Evolutionary conservation across 2,888 invertebrate genomes (phyloP).

Genomic region (Lingula anatina): DNA sequence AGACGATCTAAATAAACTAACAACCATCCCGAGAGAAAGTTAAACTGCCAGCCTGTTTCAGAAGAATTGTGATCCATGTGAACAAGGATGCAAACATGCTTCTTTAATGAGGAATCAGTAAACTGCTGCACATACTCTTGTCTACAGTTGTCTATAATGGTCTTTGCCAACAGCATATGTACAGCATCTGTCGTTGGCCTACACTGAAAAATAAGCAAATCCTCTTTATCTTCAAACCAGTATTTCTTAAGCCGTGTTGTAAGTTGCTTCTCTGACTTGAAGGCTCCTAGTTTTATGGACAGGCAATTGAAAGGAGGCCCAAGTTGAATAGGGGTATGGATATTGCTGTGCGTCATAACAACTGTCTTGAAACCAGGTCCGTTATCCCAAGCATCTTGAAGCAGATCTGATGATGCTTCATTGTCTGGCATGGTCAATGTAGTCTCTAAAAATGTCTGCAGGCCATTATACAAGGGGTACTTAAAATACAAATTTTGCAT

Average conservation of each 20-base stretch:
- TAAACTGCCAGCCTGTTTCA: constrained; percentile 12
- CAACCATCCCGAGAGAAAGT: constrained; percentile 19
- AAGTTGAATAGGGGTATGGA: constrained; percentile 1
- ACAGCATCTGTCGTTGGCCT: not conserved
- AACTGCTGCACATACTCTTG: not conserved
- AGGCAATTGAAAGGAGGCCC: not conserved
- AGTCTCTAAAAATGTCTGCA: not conserved
- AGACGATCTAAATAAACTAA: constrained; percentile 16
- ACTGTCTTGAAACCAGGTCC: not conserved
- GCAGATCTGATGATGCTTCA: too few relatives aligned
- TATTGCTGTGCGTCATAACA: constrained; percentile 5
- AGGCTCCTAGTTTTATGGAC: constrained; percentile 4
- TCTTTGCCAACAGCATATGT: constrained; percentile 6
- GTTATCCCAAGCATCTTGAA: not conserved
- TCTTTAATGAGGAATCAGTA: not conserved
- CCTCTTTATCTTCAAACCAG: not conserved
- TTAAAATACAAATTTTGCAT: constrained; percentile 1
- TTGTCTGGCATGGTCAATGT: not conserved
- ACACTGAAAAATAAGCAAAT: constrained; percentile 6
- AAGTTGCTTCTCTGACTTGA: constrained; percentile 8
- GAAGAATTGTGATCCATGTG: constrained; percentile 4
- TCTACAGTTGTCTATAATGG: constrained; percentile 3
- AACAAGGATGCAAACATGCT: constrained; percentile 3
- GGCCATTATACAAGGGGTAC: constrained; percentile 3
- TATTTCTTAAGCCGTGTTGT: not conserved